These are phyloP conservation scores for Tiliacea aurago DNA, from an alignment of 2,888 invertebrate species.

Conservation along the genomic window DNA sequence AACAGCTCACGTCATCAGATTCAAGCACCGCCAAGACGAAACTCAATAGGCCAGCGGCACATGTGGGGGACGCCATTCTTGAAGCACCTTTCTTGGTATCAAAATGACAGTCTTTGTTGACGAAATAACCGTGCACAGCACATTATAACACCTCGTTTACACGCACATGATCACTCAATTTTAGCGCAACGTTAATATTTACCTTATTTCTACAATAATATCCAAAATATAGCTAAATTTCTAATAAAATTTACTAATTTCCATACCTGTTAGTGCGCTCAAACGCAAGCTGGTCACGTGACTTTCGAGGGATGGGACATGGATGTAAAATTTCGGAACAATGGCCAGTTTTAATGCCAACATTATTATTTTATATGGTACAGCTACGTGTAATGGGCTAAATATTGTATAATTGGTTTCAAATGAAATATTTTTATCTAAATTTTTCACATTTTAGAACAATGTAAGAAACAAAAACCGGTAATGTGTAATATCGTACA, in stretches of 20 bases:
- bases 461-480: conserved; percentile 21
- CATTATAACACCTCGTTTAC: conserved; percentile 78
- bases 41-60: conserved; percentile 89
- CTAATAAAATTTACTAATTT: conserved; percentile 87
- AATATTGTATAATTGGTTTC: neutral
- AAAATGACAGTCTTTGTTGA: conserved; percentile 91
- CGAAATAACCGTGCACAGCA: conserved; percentile 84
- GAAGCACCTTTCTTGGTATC: conserved; percentile 92
- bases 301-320: conserved; percentile 86
- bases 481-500: neutral
- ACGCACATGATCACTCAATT: conserved; percentile 82
- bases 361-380: neutral
- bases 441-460: neutral
- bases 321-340: conserved; percentile 50
- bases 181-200: conserved; percentile 73
- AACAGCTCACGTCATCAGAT: conserved; percentile 84
- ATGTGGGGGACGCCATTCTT: conserved; percentile 95
- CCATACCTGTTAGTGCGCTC: conserved; percentile 93
- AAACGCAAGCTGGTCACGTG: conserved; percentile 93
- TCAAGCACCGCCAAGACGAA: conserved; percentile 82
- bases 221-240: conserved; percentile 84
- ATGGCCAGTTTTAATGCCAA: conserved; percentile 56
- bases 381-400: neutral
- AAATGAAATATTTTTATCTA: too few relatives aligned
- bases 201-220: conserved; percentile 83